Percentiles rank a stretch among this genome's conserved stretches.
Evolutionary conservation across 2,888 invertebrate genomes (phyloP).

Genomic region (Cristatella mucedo): DNA sequence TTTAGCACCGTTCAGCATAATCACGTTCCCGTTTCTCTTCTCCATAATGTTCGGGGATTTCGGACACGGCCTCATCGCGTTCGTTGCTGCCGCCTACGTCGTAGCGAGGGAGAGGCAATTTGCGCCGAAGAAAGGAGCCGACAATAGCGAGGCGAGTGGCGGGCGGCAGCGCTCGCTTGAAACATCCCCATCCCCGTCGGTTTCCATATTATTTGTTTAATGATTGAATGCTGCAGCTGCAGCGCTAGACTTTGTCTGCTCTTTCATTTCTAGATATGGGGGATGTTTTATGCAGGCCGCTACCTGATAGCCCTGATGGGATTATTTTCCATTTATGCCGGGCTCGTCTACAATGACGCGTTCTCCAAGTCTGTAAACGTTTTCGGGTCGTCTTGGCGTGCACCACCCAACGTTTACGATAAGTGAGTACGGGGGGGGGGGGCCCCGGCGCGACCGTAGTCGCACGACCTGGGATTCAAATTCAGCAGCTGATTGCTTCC

Average conservation of each 20-base stretch:
- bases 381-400: constrained; percentile 76
- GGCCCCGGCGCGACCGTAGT: too few relatives aligned
- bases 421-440: too few relatives aligned
- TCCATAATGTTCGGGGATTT: constrained; percentile 96
- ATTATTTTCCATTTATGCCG: constrained; percentile 91
- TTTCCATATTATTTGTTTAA: too few relatives aligned
- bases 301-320: constrained; percentile 97
- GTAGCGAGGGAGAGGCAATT: constrained; percentile 81
- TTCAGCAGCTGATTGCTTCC: constrained; percentile 10
- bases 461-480: too few relatives aligned
- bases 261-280: constrained; percentile 60
- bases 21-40: constrained; percentile 93
- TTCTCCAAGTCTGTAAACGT: constrained; percentile 95
- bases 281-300: constrained; percentile 92
- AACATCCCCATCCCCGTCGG: too few relatives aligned
- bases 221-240: too few relatives aligned
- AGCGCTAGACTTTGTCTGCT: too few relatives aligned
- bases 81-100: constrained; percentile 81
- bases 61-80: constrained; percentile 85
- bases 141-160: too few relatives aligned
- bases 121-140: constrained; percentile 69
- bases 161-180: too few relatives aligned
- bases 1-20: constrained; percentile 81
- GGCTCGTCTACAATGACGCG: constrained; percentile 89
- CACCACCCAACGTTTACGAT: too few relatives aligned